Conservation (phyloP, 2,113 vertebrate species). For the Chaetops frenatus region DNA sequence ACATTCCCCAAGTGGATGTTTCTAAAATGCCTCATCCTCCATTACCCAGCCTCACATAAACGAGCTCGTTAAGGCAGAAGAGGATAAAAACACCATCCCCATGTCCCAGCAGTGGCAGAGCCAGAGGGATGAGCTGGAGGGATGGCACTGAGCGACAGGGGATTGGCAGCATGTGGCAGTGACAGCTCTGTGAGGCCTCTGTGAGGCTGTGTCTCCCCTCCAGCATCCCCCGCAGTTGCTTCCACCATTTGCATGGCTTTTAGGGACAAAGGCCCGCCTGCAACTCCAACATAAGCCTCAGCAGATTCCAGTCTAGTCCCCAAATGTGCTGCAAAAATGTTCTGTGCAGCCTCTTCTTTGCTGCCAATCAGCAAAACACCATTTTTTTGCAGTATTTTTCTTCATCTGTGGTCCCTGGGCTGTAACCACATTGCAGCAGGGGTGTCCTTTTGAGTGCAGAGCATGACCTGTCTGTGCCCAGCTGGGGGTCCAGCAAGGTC, state of each 20-base stretch:
- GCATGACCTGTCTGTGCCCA: rapidly evolving
- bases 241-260: neutral
- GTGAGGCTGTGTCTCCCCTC: rapidly evolving
- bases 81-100: neutral
- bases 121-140: rapidly evolving
- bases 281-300: rapidly evolving
- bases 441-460: neutral
- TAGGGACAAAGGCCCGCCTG: neutral
- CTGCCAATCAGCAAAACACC: neutral
- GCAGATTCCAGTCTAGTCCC: too few species aligned
- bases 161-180: neutral
- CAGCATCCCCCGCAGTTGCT: neutral
- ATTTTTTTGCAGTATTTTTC: neutral
- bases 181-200: neutral
- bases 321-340: neutral
- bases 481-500: neutral
- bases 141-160: rapidly evolving
- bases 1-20: neutral
- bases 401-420: neutral
- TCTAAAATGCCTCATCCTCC: neutral
- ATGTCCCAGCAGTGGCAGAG: rapidly evolving
- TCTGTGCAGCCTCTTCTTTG: neutral
- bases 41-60: neutral
- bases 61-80: neutral
- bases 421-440: neutral